Conservation (phyloP, 1,140 invertebrate genomes). For the Aphelenchoides fujianensis region DNA sequence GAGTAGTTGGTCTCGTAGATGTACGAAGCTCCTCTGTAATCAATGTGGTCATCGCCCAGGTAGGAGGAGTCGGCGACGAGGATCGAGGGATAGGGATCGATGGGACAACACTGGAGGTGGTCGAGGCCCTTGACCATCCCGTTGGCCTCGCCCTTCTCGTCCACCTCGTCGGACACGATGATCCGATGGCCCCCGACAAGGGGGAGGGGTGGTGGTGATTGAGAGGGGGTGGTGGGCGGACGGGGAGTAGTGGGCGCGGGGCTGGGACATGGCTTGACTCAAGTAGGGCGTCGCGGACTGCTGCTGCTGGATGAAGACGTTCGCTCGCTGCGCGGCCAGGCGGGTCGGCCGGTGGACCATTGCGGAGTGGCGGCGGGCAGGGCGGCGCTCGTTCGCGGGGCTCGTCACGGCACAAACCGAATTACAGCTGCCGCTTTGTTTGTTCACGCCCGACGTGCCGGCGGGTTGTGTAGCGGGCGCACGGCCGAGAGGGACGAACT, state of each 20-base stretch:
- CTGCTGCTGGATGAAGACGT: constrained; percentile 17
- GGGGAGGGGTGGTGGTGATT: neutral
- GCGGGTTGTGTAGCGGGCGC: neutral
- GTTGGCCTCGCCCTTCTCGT: neutral
- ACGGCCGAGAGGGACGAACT: neutral
- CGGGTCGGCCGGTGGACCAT: constrained; percentile 15
- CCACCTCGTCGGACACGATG: neutral
- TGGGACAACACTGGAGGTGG: neutral
- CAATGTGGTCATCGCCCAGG: neutral
- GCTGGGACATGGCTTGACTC: constrained; percentile 13
- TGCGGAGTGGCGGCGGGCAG: neutral
- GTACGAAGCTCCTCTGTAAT: constrained; percentile 14
- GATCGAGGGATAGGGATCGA: constrained; percentile 10
- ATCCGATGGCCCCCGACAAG: neutral
- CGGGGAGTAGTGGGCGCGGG: neutral
- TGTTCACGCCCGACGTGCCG: neutral
- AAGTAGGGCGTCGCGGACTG: constrained; percentile 10
- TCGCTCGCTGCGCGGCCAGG: constrained; percentile 9
- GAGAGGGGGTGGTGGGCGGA: neutral
- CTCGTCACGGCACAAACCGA: neutral
- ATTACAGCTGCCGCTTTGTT: neutral
- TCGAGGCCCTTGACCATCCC: neutral
- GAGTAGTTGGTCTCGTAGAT: constrained; percentile 20
- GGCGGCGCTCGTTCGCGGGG: neutral
- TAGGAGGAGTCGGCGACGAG: neutral